phyloP scores from a whole-genome alignment of 2,113 vertebrate species.

The Salvelinus fontinalis region DNA sequence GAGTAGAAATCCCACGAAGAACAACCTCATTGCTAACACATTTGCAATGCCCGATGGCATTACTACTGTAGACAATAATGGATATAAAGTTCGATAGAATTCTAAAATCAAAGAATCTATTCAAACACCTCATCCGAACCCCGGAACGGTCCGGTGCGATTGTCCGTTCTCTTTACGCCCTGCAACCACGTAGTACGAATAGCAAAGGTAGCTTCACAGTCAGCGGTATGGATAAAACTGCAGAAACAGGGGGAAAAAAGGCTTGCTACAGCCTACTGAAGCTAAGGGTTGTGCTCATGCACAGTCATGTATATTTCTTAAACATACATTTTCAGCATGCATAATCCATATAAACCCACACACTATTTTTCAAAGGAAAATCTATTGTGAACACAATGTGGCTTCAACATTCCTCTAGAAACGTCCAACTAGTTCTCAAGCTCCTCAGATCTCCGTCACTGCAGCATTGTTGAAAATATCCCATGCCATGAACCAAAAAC shows the following conservation, averaged over 20 bases:
- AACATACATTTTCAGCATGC: conserved; percentile 57
- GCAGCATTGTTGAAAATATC: conserved; percentile 38
- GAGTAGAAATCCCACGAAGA: conserved; percentile 72
- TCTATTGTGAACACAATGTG: conserved; percentile 42
- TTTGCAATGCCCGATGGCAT: conserved; percentile 67
- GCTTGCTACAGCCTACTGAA: conserved; percentile 51
- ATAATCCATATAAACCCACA: conserved; percentile 52
- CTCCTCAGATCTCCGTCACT: neutral
- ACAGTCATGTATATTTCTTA: conserved; percentile 62
- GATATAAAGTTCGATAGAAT: conserved; percentile 62
- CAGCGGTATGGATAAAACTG: conserved; percentile 27
- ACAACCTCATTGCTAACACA: conserved; percentile 72
- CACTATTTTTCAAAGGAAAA: conserved; percentile 23
- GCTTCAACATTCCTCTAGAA: conserved; percentile 54
- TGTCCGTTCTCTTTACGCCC: conserved; percentile 57
- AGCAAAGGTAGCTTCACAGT: conserved; percentile 32
- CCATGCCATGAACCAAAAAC: conserved; percentile 37
- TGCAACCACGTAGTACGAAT: conserved; percentile 47
- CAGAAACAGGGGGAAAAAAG: conserved; percentile 13
- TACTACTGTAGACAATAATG: conserved; percentile 56
- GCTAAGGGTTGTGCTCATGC: conserved; percentile 60
- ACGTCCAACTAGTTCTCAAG: conserved; percentile 21
- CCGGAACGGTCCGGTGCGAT: conserved; percentile 54
- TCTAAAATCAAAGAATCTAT: conserved; percentile 48
- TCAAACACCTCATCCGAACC: conserved; percentile 72